Percentiles rank a stretch among this genome's conserved stretches.
These are phyloP conservation scores for Tarsius wallacei DNA, from an alignment of 2,797 vertebrate genomes.

Conservation along the genomic window DNA sequence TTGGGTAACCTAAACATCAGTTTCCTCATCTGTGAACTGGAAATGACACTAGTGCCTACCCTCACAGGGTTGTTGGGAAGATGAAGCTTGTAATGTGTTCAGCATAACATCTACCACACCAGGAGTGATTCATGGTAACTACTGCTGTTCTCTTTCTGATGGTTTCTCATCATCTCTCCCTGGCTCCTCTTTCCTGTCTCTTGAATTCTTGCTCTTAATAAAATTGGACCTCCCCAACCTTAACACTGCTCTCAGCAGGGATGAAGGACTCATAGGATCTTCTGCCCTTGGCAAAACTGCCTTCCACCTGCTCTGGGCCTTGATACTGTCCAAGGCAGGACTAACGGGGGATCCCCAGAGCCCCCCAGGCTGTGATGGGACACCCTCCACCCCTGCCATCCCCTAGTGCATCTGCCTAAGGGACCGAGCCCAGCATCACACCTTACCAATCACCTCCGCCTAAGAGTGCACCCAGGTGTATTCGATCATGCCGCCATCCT, in stretches of 20 bases:
- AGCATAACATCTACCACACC: accelerated
- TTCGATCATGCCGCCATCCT: background rate
- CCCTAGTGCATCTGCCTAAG: background rate
- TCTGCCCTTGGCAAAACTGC: background rate
- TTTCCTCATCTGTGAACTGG: background rate
- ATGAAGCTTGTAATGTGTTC: accelerated
- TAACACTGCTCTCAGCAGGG: background rate
- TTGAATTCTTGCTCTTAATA: background rate
- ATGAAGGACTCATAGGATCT: background rate
- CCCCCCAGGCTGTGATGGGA: no score
- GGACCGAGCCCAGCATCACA: background rate
- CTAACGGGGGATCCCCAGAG: no score
- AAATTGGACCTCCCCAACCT: background rate
- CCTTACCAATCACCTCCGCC: background rate
- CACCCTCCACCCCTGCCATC: background rate
- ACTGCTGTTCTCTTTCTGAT: background rate
- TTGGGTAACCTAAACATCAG: background rate
- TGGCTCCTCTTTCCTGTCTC: background rate
- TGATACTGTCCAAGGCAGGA: background rate
- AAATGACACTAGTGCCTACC: background rate
- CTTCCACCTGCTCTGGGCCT: background rate
- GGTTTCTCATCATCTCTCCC: background rate
- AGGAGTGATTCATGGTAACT: accelerated
- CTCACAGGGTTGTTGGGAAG: background rate
- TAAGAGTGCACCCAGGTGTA: background rate